Evolutionary conservation across 2,888 invertebrate genomes (phyloP), one percentile per base, ranked within the genome.

Genomic region (Parnassius glacialis): DNA sequence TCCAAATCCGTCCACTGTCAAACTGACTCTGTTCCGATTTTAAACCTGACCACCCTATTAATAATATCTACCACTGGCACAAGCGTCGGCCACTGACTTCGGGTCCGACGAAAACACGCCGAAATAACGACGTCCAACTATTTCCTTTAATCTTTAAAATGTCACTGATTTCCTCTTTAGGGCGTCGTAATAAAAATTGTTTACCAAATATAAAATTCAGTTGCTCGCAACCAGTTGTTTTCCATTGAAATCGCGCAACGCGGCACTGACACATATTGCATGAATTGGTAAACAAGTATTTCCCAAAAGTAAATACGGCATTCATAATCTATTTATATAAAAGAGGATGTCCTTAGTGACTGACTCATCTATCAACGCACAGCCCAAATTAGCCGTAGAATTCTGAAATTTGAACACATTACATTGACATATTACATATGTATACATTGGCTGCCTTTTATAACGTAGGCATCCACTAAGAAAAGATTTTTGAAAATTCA

Each of bases 1-100:
- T 80, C 85, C 84, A 84, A 88, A 87, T 81, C 79, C 67, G 83
- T 84, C 75, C 80, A 74, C 77, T 79, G 78, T 76, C 74, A 75
- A 76, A 76, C 76, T 77, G 74, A 74, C 78, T 74, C 73, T 75
- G 71, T 75, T 48, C 48, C 48, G 48, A 48, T 48, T 48, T 76
- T 74, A 73, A 75, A 81, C 81, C 72, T 70, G 76, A 76, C 76
- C 78, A 76, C 75, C 79, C 84, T 84, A 83, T 72, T 72, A 73
- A 78, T 76, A 76, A 70, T 20, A 20, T 20, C 20, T 20, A 20
- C 65, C 67, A 72, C 70, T 69, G 71, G 73, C 71, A 74, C 68
- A 65, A 70, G 71, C 65, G 65, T 60, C 20, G 34, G 52, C 20
- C 64, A 59, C 65, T 76, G 74, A 76, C 75, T 74, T 71, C 69